Conservation (phyloP, 1,140 invertebrate genomes). For the Drosophila orosa region DNA sequence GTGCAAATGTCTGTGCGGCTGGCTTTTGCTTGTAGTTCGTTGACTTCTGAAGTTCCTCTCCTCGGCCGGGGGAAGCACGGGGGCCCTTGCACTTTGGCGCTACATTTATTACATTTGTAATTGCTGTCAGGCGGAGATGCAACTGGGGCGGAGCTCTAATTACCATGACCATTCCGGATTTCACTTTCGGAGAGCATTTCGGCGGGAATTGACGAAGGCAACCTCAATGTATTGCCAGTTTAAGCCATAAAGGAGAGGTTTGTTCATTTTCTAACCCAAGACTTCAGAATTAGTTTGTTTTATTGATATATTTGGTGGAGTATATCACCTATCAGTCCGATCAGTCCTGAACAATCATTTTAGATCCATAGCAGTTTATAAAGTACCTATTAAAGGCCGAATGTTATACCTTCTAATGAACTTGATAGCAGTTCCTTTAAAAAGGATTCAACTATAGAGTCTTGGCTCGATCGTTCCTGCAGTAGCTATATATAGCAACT, state of each 20-base stretch:
- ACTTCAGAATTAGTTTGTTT: no score
- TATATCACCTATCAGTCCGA: no score
- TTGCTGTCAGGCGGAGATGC: constrained; percentile 74
- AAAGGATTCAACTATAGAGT: no score
- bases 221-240: neutral
- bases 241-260: neutral
- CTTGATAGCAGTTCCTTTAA: neutral
- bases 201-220: neutral
- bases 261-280: neutral
- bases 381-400: no score
- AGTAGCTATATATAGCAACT: neutral
- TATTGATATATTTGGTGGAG: no score
- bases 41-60: constrained; percentile 75
- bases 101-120: constrained; percentile 83
- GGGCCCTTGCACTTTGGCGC: constrained; percentile 61
- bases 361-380: no score
- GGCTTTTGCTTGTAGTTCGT: constrained; percentile 75
- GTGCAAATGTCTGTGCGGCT: constrained; percentile 62
- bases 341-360: no score
- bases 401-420: no score
- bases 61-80: constrained; percentile 27
- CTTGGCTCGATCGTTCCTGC: neutral
- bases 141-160: constrained; percentile 46
- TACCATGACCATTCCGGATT: constrained; percentile 32
- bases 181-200: constrained; percentile 10